A percentile compares a stretch with the other conserved stretches of the same genome.
These are phyloP conservation scores for Elaeidobius kamerunicus DNA, from an alignment of 2,888 invertebrate species.

Conservation along the genomic window DNA sequence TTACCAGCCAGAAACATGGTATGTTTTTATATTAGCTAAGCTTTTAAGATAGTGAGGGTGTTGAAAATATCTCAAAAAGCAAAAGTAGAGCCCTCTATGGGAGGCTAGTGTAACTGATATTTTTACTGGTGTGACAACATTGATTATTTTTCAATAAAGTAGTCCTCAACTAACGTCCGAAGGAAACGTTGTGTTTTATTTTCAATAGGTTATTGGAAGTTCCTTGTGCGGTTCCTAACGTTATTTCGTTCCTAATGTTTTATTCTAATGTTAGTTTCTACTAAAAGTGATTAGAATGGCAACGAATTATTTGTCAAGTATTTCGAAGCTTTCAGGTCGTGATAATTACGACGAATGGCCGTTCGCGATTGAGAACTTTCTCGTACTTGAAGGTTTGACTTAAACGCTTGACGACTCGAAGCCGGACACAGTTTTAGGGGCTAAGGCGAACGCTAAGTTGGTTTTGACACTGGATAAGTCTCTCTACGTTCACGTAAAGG, in stretches of 20 bases:
- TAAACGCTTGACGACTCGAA: background rate
- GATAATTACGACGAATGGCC: conserved; percentile 36
- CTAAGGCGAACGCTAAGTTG: conserved; percentile 37
- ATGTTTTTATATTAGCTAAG: too few relatives aligned
- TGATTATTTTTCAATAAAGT: too few relatives aligned
- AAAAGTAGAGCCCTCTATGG: too few relatives aligned
- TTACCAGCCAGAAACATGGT: too few relatives aligned
- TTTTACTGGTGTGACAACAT: too few relatives aligned
- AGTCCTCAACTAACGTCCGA: too few relatives aligned
- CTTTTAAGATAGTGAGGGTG: background rate
- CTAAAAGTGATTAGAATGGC: too few relatives aligned
- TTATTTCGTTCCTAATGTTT: too few relatives aligned
- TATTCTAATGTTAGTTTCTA: too few relatives aligned
- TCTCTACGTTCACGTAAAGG: conserved; percentile 20
- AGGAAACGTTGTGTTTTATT: too few relatives aligned
- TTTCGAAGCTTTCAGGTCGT: conserved; percentile 10
- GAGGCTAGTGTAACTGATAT: too few relatives aligned
- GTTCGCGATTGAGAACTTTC: conserved; percentile 32
- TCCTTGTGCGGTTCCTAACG: background rate
- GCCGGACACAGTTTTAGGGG: conserved; percentile 12
- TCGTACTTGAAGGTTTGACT: conserved; percentile 30
- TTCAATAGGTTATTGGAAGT: background rate
- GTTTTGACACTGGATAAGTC: conserved; percentile 37
- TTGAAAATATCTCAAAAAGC: too few relatives aligned
- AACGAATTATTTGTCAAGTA: background rate